Percentiles rank a stretch among this genome's conserved stretches.
phyloP scores from a whole-genome alignment of 2,113 vertebrate genomes.

The Cynopterus brachyotis region DNA sequence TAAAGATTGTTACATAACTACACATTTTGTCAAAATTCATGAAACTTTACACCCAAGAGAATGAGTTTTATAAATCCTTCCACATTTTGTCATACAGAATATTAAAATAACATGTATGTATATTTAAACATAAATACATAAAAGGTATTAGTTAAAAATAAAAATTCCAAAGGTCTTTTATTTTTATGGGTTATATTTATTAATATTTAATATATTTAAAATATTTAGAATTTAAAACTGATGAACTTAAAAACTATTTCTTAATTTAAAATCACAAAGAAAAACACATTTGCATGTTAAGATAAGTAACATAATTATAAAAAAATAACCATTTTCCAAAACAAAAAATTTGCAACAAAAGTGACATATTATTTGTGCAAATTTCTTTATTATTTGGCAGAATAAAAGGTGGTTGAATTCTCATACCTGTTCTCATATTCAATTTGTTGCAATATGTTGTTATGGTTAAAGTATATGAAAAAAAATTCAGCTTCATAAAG shows the following conservation, averaged over 20 bases:
- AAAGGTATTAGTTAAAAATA: background rate
- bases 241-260: background rate
- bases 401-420: constrained; percentile 22
- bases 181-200: background rate
- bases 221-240: background rate
- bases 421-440: background rate
- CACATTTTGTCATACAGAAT: constrained; percentile 16
- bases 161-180: background rate
- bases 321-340: constrained; percentile 24
- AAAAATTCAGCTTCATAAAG: background rate
- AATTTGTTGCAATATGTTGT: background rate
- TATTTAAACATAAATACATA: constrained; percentile 9
- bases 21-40: background rate
- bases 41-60: background rate
- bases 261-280: constrained; percentile 12
- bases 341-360: background rate
- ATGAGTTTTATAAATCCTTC: background rate
- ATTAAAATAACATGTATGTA: background rate
- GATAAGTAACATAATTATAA: background rate
- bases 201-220: background rate
- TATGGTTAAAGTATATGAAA: background rate
- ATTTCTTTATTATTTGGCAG: background rate
- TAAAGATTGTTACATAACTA: background rate
- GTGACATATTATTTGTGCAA: background rate
- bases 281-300: background rate